A percentile compares a stretch with the other conserved stretches of the same genome.
Evolutionary conservation across 2,113 vertebrate genomes (phyloP).

Genomic region (Ceratotherium simum): DNA sequence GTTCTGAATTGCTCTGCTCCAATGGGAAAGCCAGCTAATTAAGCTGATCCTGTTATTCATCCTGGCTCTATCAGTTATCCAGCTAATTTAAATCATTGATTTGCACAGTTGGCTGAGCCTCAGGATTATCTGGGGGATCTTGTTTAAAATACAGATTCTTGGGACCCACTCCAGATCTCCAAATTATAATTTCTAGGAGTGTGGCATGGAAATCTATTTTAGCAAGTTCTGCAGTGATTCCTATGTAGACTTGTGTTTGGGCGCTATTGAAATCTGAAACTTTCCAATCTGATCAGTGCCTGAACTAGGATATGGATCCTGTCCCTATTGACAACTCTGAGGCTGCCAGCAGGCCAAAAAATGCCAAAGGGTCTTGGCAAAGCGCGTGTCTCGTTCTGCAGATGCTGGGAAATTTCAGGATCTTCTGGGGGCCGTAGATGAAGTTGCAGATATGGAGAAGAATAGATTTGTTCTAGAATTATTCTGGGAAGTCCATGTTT

Average conservation of each 20-base stretch:
- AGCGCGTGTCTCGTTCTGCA: neutral
- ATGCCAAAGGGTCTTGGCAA: neutral
- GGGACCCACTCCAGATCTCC: neutral
- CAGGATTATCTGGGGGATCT: neutral
- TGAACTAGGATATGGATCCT: neutral
- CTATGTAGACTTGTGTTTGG: neutral
- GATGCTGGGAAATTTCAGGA: neutral
- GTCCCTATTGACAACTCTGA: neutral
- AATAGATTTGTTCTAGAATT: neutral
- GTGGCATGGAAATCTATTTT: neutral
- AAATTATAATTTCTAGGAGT: neutral
- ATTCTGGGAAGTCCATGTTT: neutral
- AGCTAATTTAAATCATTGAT: slow-evolving; percentile 43
- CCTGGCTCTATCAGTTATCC: neutral
- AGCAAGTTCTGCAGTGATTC: neutral
- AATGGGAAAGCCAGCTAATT: slow-evolving; percentile 32
- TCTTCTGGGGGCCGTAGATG: neutral
- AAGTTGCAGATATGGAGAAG: neutral
- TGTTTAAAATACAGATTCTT: slow-evolving; percentile 30
- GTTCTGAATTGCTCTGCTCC: slow-evolving; percentile 34
- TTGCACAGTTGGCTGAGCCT: neutral
- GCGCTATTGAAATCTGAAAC: neutral
- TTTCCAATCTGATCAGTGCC: neutral
- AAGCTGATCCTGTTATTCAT: slow-evolving; percentile 4
- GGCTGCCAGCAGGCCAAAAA: neutral